Percentiles rank a stretch among this genome's conserved stretches.
phyloP scores from a whole-genome alignment of 2,888 invertebrate genomes.

The Synanthedon vespiformis region DNA sequence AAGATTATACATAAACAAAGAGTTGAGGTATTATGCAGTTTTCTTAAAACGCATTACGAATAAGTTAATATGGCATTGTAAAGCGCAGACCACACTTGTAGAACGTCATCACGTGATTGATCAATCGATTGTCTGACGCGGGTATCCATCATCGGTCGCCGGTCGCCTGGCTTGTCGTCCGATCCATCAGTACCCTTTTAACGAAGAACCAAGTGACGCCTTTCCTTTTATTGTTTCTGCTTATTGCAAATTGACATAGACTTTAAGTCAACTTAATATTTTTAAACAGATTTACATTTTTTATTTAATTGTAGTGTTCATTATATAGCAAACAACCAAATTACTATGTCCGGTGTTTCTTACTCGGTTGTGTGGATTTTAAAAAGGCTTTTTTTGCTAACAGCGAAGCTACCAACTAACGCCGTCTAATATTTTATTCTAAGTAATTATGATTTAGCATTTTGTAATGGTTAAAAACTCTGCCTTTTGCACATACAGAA shows the following conservation, averaged over 20 bases:
- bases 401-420: no score
- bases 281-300: no score
- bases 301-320: no score
- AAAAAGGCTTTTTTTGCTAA: no score
- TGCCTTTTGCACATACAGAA: no score
- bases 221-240: neutral
- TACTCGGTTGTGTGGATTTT: no score
- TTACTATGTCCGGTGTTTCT: no score
- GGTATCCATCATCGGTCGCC: conserved; percentile 33
- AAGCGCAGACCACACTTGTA: conserved; percentile 20
- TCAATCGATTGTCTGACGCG: conserved; percentile 31
- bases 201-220: neutral
- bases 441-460: no score
- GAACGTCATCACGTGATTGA: conserved; percentile 28
- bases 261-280: neutral
- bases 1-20: no score
- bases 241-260: neutral
- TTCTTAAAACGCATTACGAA: neutral
- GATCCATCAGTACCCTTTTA: conserved; percentile 23
- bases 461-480: no score
- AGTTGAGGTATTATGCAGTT: neutral
- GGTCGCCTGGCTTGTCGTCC: conserved; percentile 25
- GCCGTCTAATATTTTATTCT: no score
- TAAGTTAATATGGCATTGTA: neutral
- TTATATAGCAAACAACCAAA: no score